Evolutionary conservation across 1,140 invertebrate species (phyloP), one percentile per base, ranked within the genome.

Genomic region (Drosophila bocqueti): DNA sequence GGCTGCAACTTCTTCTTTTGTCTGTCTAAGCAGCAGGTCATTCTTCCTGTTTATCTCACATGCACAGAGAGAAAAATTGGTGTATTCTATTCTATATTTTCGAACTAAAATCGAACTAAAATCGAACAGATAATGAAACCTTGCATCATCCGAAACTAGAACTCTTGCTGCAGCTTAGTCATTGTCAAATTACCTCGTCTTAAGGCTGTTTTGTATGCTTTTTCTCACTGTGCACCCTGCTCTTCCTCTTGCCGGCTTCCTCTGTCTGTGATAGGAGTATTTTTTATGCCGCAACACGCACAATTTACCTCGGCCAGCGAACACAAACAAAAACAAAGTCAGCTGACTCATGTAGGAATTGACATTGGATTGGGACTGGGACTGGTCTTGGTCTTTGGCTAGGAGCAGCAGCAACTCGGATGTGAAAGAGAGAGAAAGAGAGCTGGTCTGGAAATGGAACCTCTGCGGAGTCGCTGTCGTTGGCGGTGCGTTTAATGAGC

Each of bases 401-500:
- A 55, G 31, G 52, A 50, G 47, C 26, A 36, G 46, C 46, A 15
- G 49, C 49, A 11, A 18, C 50, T 68, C 45, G 57, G 49, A 18
- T 45, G 49, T 38, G 58, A n/a, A n/a, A 42, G n/a, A 16, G 38
- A 4, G 34, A 13, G 40, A 18, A 18, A 18, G 42, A 16, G 47
- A 21, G 18, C 21, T 38, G n/a, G 43, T n/a, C 54, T 40, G 54
- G 54, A 9, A 40, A 57, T 57, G 54, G 54, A 65, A 63, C 74
- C 55, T 62, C 47, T 38, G 50, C 52, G 40, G 72, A 54, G 34
- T 54, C 50, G 50, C 50, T 52, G 72, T 59, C 71, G 52, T 66
- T 60, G 69, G 76, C 80, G 87, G 83, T 84, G 50, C 87, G 81
- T 91, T 91, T 91, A 91, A 91, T 91, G 89, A 89, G 83, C 87